Evolutionary conservation across 2,113 vertebrate species (phyloP), one percentile per base, ranked within the genome.

Genomic region (Andinoacara biseriatus): DNA sequence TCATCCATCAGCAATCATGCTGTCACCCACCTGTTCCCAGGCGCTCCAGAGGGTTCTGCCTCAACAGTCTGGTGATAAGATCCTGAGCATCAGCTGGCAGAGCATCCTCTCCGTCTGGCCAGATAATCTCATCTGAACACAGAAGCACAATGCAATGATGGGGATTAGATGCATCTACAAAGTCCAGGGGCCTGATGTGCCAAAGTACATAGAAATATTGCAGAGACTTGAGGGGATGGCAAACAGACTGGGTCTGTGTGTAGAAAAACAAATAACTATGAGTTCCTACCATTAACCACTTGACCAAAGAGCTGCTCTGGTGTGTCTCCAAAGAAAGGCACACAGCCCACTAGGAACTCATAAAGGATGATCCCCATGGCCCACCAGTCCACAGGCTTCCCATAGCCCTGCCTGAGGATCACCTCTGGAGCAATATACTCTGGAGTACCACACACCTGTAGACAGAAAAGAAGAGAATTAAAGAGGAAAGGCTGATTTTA

Each of bases 361-460:
- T 98, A 99, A 10, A 99, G 96, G 52, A 98, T 93, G 67, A 99
- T 91, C 11, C 98, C 98, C 98, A 99, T 99, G 79, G 98, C 97
- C 98, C 98, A 99, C 98, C 98, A 99, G 94, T 99, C 98, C 3
- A 99, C 98, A 0, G 98, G 98, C 91, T 99, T 99, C 81, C 98
- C 97, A 0, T 99, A 99, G 89, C 98, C 98, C 90, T 98, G 98
- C 57, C 97, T 95, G 90, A 98, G 94, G 92, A 99, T 98, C 74
- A 99, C 98, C 86, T 99, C 98, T 0, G 98, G 98, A 5, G 98
- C 98, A 0, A 99, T 99, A 91, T 99, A 99, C 89, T 99, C 98
- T 0, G 98, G 98, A 0, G 98, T 99, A n/a, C 98, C 98, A 6
- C 97, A 99, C 59, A 99, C 97, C 98, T 99, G 90, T 1, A 78